phyloP scores from a whole-genome alignment of 2,113 vertebrate species.

The Pagrus major region DNA sequence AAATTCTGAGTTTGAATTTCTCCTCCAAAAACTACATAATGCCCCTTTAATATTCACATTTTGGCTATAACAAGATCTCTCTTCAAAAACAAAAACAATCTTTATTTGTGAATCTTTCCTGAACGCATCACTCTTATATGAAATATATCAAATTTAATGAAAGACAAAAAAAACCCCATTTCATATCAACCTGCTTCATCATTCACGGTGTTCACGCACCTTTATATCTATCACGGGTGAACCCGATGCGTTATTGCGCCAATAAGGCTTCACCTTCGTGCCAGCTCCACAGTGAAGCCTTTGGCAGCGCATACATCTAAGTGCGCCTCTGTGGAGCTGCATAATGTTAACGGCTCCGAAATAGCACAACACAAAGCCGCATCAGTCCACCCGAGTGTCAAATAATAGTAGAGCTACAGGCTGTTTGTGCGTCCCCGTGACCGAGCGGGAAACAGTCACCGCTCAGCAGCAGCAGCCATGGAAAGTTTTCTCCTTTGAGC shows the following conservation, averaged over 20 bases:
- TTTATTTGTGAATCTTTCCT: not conserved
- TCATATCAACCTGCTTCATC: not conserved
- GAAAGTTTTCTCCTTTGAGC: constrained; percentile 47
- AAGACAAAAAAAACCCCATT: no score
- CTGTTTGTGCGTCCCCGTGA: constrained; percentile 9
- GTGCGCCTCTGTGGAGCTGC: not conserved
- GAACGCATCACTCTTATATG: not conserved
- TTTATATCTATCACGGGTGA: not conserved
- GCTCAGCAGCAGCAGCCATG: constrained; percentile 42
- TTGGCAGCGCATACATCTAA: not conserved
- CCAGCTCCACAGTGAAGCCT: not conserved
- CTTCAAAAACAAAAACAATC: no score
- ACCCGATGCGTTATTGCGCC: constrained; percentile 39
- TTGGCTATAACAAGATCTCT: no score
- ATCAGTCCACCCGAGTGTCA: not conserved
- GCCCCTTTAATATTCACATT: no score
- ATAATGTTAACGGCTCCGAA: constrained; percentile 8
- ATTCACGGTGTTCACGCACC: not conserved
- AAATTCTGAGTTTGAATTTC: no score
- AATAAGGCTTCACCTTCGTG: no score
- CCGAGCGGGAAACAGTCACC: constrained; percentile 8
- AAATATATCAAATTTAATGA: no score
- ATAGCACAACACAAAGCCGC: constrained; percentile 13
- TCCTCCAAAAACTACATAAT: no score
- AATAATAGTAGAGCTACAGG: not conserved